phyloP scores from a whole-genome alignment of 2,113 vertebrate species.

The Colaptes auratus region DNA sequence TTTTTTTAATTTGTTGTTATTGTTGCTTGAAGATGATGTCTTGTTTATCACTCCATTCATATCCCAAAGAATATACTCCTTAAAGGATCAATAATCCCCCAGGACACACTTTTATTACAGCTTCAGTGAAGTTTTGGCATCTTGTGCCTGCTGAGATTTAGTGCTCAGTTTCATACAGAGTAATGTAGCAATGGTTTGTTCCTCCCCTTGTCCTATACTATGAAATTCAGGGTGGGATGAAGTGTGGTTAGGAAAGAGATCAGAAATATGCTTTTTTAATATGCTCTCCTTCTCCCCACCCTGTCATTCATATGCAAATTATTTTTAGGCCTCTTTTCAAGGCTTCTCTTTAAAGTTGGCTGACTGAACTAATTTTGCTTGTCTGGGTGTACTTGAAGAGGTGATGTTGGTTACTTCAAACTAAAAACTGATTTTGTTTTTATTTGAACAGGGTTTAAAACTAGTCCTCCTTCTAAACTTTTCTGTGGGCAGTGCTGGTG shows the following conservation, averaged over 20 bases:
- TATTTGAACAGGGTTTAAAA: background rate
- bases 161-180: background rate
- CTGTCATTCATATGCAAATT: background rate
- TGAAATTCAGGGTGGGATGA: background rate
- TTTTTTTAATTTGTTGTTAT: background rate
- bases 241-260: background rate
- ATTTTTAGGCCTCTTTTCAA: background rate
- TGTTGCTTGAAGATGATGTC: background rate
- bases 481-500: background rate
- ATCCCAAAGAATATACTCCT: background rate
- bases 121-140: background rate
- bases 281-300: background rate
- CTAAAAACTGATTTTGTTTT: background rate
- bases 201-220: background rate
- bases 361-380: background rate
- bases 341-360: background rate
- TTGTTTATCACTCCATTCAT: background rate
- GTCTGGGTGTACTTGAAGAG: background rate
- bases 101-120: background rate
- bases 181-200: background rate
- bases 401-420: background rate
- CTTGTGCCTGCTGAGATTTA: background rate
- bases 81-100: background rate
- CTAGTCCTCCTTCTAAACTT: background rate
- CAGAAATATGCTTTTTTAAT: background rate